Percentiles rank a stretch among this genome's conserved stretches.
These are phyloP conservation scores for Troides helena DNA, from an alignment of 2,888 invertebrate genomes.

Conservation along the genomic window DNA sequence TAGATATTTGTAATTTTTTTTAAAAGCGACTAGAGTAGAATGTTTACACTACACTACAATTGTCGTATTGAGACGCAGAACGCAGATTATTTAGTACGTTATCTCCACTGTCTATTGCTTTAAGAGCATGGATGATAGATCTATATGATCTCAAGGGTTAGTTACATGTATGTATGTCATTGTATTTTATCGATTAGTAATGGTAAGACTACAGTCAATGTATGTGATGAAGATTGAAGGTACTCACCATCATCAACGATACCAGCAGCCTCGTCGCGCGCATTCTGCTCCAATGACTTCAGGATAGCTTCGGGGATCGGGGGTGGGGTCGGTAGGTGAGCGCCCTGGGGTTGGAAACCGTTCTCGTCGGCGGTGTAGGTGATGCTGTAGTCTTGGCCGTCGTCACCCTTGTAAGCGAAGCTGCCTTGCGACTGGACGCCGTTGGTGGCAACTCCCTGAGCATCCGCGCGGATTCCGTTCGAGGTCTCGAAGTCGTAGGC, in stretches of 20 bases:
- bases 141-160: too few species aligned
- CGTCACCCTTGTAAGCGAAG: conserved; percentile 74
- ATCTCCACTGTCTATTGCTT: too few species aligned
- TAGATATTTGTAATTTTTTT: too few species aligned
- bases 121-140: too few species aligned
- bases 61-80: too few species aligned
- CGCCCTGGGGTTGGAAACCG: conserved; percentile 70
- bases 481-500: conserved; percentile 74
- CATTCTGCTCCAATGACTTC: conserved; percentile 74
- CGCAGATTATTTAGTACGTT: too few species aligned
- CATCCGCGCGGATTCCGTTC: conserved; percentile 74
- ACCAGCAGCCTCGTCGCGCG: conserved; percentile 74
- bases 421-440: conserved; percentile 75
- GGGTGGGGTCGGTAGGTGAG: conserved; percentile 73
- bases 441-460: conserved; percentile 69
- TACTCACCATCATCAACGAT: conserved; percentile 75
- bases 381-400: conserved; percentile 76
- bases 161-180: too few species aligned
- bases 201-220: too few species aligned
- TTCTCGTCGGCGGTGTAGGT: conserved; percentile 76
- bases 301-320: conserved; percentile 74
- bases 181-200: too few species aligned
- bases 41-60: too few species aligned
- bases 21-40: too few species aligned
- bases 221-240: neutral